Base-by-base conservation (phyloP, 2,888 invertebrate species). In the Drosophila mimetica region DNA sequence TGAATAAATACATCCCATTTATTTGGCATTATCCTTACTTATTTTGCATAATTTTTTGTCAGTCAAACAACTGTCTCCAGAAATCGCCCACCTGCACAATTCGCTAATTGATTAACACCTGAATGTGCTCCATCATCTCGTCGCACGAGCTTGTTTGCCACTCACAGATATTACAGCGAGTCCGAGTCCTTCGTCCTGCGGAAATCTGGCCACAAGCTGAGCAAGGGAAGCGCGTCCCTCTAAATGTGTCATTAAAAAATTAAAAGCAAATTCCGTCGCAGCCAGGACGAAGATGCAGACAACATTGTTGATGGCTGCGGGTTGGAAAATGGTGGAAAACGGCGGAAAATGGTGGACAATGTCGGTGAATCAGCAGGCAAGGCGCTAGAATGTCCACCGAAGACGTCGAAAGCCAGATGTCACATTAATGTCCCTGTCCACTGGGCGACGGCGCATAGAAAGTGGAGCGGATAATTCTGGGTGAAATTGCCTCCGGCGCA, bases 181-280 rank as follows among this genome's bases (percentile, higher is more conserved):
- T 25, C 6, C 6, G 20, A 14, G 34, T 25, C 36, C 42, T 9
- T 41, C 32, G 44, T 47, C 54, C 60, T 60, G 44, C 14, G n/a
- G 51, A 80, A 80, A 80, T 83, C 80, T 36, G 28, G 46, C 13
- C 46, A 13, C 46, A 16, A 46, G 16, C 5, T 30, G 16, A 4
- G 44, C 25, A 16, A 16, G 46, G 30, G 46, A 18, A 22, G 30
- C 52, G 11, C 25, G 18, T 46, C 52, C 30, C 36, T 60, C 65
- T 69, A 71, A 81, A 76, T 76, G 82, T 71, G 81, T 77, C 86
- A 86, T 81, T 81, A 81, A 86, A 81, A 83, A 82, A 81, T 86
- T 81, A 81, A 82, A 86, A 74, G 80, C 66, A 70, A 85, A 82
- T 79, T 76, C 71, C 79, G 54, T 69, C 73, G 58, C 55, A 52